These are phyloP conservation scores for Caenorhabditis tropicalis DNA, from an alignment of 1,140 invertebrate species.

Conservation along the genomic window DNA sequence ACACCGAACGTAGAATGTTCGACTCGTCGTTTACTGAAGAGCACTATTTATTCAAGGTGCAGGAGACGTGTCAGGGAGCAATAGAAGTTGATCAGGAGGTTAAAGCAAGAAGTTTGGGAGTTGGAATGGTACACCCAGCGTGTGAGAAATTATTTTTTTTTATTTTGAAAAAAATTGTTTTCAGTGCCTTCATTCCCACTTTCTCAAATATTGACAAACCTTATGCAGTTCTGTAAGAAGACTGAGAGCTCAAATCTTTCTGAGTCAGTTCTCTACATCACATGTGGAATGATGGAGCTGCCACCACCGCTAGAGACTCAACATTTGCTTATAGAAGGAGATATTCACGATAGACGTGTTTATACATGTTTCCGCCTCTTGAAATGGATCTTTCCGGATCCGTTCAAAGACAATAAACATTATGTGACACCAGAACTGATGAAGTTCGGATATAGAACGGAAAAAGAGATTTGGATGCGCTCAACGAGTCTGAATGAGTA, in stretches of 20 bases:
- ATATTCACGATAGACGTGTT: background rate
- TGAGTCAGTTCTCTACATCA: background rate
- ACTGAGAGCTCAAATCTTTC: background rate
- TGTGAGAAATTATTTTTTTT: background rate
- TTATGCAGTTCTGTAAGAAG: background rate
- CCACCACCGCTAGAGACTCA: background rate
- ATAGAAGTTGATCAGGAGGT: background rate
- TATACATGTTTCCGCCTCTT: background rate
- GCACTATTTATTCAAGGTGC: background rate
- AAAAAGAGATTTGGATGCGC: too few relatives aligned
- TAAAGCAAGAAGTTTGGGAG: background rate
- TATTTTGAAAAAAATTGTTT: background rate
- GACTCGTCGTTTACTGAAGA: background rate
- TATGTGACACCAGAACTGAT: background rate
- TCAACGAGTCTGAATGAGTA: too few relatives aligned
- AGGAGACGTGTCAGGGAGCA: background rate
- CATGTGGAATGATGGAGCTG: conserved; percentile 3
- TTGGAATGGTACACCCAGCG: background rate
- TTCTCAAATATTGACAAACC: background rate
- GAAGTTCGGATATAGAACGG: background rate
- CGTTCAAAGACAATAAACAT: background rate
- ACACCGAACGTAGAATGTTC: background rate
- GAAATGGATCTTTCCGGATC: background rate
- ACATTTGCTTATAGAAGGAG: background rate
- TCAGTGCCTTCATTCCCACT: background rate